Conservation (phyloP, 2,888 invertebrate genomes). For the Ypsolopha sequella region DNA sequence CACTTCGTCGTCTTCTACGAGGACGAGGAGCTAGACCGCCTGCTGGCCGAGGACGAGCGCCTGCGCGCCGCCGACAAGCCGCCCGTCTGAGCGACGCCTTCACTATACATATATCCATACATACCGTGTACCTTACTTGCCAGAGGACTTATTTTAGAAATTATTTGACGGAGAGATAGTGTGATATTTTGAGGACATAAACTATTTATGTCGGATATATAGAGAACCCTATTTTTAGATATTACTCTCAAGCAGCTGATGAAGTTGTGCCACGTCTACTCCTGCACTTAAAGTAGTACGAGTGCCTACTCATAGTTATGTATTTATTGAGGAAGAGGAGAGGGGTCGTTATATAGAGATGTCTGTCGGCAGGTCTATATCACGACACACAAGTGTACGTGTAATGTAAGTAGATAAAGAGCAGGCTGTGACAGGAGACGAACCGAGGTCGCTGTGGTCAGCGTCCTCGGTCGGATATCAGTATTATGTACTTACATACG, state of each 20-base stretch:
- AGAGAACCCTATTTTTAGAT: too few species aligned
- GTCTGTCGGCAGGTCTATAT: neutral
- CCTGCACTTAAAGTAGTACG: too few species aligned
- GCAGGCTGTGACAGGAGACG: neutral
- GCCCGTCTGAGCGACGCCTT: neutral
- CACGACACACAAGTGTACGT: neutral
- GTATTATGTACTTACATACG: too few species aligned
- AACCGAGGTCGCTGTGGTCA: neutral
- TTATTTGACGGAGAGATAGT: neutral
- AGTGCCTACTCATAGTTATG: neutral
- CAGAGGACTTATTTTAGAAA: too few species aligned
- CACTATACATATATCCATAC: neutral
- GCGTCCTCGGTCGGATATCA: neutral
- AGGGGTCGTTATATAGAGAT: neutral
- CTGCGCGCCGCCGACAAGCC: constrained; percentile 22
- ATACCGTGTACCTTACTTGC: neutral
- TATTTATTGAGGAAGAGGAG: neutral
- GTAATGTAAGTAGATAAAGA: neutral
- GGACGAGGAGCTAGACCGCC: constrained; percentile 79
- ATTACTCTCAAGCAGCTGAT: too few species aligned
- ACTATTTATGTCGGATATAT: too few species aligned
- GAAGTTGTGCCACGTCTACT: too few species aligned
- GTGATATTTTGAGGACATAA: neutral
- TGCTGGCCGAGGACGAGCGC: constrained; percentile 65
- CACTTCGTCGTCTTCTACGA: constrained; percentile 84